Conservation (phyloP, 2,888 invertebrate species). For the Leucozona laternaria region DNA sequence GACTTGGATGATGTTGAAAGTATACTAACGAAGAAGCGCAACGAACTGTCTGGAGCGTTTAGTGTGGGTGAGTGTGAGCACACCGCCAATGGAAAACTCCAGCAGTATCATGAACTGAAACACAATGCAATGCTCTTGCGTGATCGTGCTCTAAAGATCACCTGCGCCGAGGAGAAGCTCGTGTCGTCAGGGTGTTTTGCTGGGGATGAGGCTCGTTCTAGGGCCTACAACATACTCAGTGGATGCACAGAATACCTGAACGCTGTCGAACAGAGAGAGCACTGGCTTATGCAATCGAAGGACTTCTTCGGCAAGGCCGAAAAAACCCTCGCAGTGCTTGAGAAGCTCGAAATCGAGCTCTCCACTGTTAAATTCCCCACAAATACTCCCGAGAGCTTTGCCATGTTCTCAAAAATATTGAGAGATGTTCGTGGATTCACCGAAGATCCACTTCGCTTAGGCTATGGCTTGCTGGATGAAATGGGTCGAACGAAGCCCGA, state of each 20-base stretch:
- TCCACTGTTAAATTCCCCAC: constrained; percentile 87
- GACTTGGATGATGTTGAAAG: constrained; percentile 88
- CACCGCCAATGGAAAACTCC: constrained; percentile 88
- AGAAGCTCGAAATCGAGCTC: constrained; percentile 90
- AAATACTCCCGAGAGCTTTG: constrained; percentile 88
- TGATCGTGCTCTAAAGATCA: constrained; percentile 90
- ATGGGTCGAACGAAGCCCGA: constrained; percentile 87
- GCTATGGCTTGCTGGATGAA: constrained; percentile 89
- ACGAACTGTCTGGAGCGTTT: constrained; percentile 85
- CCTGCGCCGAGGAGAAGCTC: constrained; percentile 91
- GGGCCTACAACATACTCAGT: constrained; percentile 88
- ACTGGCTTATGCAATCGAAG: constrained; percentile 87
- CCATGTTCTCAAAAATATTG: constrained; percentile 88
- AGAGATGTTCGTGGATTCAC: constrained; percentile 88
- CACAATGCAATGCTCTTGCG: constrained; percentile 89
- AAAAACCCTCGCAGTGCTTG: constrained; percentile 89
- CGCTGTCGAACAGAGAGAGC: constrained; percentile 88
- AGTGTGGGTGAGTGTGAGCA: constrained; percentile 88
- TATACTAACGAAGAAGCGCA: constrained; percentile 85
- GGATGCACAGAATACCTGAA: constrained; percentile 89
- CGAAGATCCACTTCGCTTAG: constrained; percentile 88
- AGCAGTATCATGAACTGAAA: constrained; percentile 88
- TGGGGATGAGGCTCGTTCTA: constrained; percentile 87
- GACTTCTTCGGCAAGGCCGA: constrained; percentile 90
- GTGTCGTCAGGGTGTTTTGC: constrained; percentile 89